These are phyloP conservation scores for Calephelis nemesis DNA, from an alignment of 1,140 invertebrate species.

Conservation along the genomic window DNA sequence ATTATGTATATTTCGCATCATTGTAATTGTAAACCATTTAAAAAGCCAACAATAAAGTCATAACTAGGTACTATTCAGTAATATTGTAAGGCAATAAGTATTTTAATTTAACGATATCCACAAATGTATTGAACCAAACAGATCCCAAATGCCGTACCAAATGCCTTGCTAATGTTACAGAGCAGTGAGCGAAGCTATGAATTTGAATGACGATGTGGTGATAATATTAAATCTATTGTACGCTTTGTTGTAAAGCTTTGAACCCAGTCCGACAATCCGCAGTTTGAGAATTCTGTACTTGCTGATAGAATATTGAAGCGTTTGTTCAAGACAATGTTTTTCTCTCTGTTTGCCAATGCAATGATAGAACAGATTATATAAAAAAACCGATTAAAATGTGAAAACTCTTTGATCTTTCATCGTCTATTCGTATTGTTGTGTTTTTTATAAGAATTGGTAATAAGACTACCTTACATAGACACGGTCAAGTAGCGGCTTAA, in stretches of 20 bases:
- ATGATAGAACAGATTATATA: slow-evolving; percentile 1
- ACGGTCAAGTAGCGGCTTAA: slow-evolving; percentile 8
- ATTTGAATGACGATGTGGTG: slow-evolving; percentile 40
- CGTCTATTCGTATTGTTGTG: not conserved
- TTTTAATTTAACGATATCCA: not conserved
- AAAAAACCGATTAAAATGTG: not conserved
- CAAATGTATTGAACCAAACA: slow-evolving; percentile 45
- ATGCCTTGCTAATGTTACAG: slow-evolving; percentile 52
- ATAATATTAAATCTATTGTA: slow-evolving; percentile 32
- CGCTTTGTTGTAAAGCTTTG: slow-evolving; percentile 41
- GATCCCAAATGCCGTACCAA: slow-evolving; percentile 42
- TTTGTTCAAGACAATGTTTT: not conserved
- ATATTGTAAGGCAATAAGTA: not conserved
- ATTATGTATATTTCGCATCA: not conserved
- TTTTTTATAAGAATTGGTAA: not conserved
- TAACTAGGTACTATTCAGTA: too few species aligned
- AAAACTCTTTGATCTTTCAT: not conserved
- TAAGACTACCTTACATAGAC: not conserved
- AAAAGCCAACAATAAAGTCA: not conserved
- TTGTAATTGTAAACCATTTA: not conserved
- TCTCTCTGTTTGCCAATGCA: not conserved
- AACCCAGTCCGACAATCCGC: slow-evolving; percentile 15
- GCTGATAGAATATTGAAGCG: not conserved
- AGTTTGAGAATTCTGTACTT: slow-evolving; percentile 9
- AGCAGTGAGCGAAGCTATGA: slow-evolving; percentile 52